phyloP scores from a whole-genome alignment of 2,113 vertebrate genomes.

The Hiodon alosoides region DNA sequence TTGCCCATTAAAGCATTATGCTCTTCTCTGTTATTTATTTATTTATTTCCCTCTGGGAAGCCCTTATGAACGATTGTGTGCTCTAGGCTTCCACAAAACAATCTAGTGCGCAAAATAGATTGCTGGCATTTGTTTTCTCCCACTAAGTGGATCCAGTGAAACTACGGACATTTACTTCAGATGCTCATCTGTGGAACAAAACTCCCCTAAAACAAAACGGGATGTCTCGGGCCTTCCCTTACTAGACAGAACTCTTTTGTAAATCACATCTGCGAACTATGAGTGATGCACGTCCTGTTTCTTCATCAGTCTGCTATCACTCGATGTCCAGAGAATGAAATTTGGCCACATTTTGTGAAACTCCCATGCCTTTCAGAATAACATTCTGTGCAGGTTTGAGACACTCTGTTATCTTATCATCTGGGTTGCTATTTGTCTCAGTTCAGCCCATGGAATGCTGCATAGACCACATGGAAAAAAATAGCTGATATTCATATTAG shows the following conservation, averaged over 20 bases:
- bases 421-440: background rate
- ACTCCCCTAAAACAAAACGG: constrained; percentile 43
- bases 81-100: constrained; percentile 43
- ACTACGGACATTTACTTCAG: constrained; percentile 39
- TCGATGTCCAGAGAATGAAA: background rate
- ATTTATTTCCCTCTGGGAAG: constrained; percentile 57
- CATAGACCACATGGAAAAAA: background rate
- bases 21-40: constrained; percentile 59
- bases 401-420: background rate
- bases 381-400: background rate
- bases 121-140: constrained; percentile 60
- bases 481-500: background rate
- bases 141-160: constrained; percentile 50
- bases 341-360: background rate
- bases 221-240: constrained; percentile 25
- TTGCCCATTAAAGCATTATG: constrained; percentile 60
- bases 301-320: background rate
- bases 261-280: constrained; percentile 25
- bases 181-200: constrained; percentile 47
- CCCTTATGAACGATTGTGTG: constrained; percentile 47
- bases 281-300: background rate
- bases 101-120: constrained; percentile 62
- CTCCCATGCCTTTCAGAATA: background rate
- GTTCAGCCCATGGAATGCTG: background rate
- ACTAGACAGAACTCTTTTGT: constrained; percentile 25